phyloP scores from a whole-genome alignment of 1,140 invertebrate species.

The Diploscapter pachys region DNA sequence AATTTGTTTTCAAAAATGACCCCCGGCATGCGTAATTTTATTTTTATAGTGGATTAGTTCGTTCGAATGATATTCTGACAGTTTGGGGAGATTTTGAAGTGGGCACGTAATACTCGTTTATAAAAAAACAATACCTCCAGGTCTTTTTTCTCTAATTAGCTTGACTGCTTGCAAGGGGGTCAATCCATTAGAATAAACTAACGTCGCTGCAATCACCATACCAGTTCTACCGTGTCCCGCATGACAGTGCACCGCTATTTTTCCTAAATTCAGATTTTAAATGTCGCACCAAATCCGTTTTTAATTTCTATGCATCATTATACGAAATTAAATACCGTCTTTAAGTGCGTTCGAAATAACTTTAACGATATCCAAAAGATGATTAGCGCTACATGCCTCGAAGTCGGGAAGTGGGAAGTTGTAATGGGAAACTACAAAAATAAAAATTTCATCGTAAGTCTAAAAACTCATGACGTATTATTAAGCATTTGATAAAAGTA shows the following conservation, averaged over 20 bases:
- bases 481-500: too few species aligned
- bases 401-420: conserved; percentile 35
- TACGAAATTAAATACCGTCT: neutral
- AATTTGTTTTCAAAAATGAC: too few species aligned
- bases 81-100: too few species aligned
- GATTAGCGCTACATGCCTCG: conserved; percentile 10
- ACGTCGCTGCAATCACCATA: conserved; percentile 27
- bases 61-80: too few species aligned
- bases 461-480: too few species aligned
- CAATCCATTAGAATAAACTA: conserved; percentile 19
- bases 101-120: too few species aligned
- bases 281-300: neutral
- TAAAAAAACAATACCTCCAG: too few species aligned
- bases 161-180: conserved; percentile 22
- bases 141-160: conserved; percentile 2
- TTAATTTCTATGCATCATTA: neutral
- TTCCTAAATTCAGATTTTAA: neutral
- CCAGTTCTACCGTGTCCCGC: conserved; percentile 37
- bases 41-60: too few species aligned
- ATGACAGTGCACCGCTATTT: conserved; percentile 34
- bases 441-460: neutral
- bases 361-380: conserved; percentile 28
- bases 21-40: too few species aligned
- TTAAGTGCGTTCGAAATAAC: conserved; percentile 13
- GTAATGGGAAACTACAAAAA: conserved; percentile 27